Percentiles rank a stretch among this genome's conserved stretches.
These are phyloP conservation scores for Anaspis maculata DNA, from an alignment of 2,888 invertebrate species.

Conservation along the genomic window DNA sequence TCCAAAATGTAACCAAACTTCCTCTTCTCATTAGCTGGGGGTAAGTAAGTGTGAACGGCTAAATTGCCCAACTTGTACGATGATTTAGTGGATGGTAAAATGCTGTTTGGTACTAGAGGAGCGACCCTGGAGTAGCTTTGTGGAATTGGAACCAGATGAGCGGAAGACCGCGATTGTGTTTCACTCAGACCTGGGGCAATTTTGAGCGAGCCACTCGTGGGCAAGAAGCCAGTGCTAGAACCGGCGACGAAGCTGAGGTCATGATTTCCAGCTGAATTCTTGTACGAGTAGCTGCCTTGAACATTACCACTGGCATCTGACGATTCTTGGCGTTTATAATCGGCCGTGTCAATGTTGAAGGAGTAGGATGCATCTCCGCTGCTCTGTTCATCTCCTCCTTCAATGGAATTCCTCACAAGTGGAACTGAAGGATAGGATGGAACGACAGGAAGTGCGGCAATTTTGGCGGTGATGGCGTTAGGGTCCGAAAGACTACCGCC, in stretches of 20 bases:
- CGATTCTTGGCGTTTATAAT: constrained; percentile 22
- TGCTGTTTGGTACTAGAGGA: constrained; percentile 2
- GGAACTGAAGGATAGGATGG: background rate
- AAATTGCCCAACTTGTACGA: constrained; percentile 7
- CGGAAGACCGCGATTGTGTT: constrained; percentile 7
- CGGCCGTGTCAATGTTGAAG: constrained; percentile 24
- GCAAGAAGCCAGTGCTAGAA: constrained; percentile 25
- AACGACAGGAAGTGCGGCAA: background rate
- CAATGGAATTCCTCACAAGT: background rate
- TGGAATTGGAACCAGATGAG: background rate
- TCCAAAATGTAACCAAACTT: constrained; percentile 27
- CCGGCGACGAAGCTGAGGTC: constrained; percentile 24
- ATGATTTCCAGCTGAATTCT: constrained; percentile 19
- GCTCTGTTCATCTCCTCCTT: constrained; percentile 1
- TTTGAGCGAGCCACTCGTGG: constrained; percentile 36
- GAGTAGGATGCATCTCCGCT: constrained; percentile 18
- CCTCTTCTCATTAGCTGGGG: constrained; percentile 21
- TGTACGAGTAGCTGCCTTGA: constrained; percentile 23
- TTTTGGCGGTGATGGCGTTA: constrained; percentile 13
- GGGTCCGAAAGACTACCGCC: constrained; percentile 33
- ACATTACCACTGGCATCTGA: constrained; percentile 25
- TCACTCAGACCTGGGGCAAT: constrained; percentile 18
- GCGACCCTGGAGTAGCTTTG: constrained; percentile 2
- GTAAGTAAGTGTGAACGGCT: constrained; percentile 22
- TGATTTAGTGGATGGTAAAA: background rate